These are phyloP conservation scores for Aphrophora alni DNA, from an alignment of 2,888 invertebrate genomes.

Conservation along the genomic window DNA sequence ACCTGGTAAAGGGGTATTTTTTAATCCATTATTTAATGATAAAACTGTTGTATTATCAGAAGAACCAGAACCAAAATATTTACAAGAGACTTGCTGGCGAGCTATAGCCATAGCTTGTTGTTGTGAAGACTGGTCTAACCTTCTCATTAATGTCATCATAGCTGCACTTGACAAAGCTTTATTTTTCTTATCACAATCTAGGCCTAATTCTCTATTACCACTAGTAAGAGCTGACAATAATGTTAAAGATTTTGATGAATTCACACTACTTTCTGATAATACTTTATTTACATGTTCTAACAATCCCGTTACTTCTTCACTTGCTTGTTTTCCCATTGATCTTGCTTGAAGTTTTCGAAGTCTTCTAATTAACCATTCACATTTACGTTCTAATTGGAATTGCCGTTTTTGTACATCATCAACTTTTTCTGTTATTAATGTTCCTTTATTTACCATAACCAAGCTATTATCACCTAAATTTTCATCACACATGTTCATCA, in stretches of 20 bases:
- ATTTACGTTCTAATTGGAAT: slow-evolving; percentile 69
- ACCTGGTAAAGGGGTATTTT: slow-evolving; percentile 37
- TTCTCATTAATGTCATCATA: slow-evolving; percentile 64
- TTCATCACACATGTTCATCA: slow-evolving; percentile 61
- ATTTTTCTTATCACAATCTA: slow-evolving; percentile 29
- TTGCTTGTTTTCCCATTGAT: slow-evolving; percentile 76
- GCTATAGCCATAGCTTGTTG: slow-evolving; percentile 57
- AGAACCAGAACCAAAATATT: slow-evolving; percentile 65
- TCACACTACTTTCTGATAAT: slow-evolving; percentile 34
- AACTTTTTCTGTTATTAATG: slow-evolving; percentile 61
- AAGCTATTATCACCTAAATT: slow-evolving; percentile 52
- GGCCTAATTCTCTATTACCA: slow-evolving; percentile 38
- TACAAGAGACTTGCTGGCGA: slow-evolving; percentile 55
- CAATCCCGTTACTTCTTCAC: slow-evolving; percentile 79
- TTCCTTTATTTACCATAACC: slow-evolving; percentile 52
- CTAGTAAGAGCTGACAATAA: slow-evolving; percentile 27
- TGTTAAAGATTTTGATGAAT: slow-evolving; percentile 24
- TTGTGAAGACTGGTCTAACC: slow-evolving; percentile 60
- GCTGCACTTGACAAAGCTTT: slow-evolving; percentile 55
- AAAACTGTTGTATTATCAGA: slow-evolving; percentile 52
- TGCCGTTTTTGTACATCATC: slow-evolving; percentile 63
- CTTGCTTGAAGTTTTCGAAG: slow-evolving; percentile 78
- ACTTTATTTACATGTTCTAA: slow-evolving; percentile 62
- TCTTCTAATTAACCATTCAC: slow-evolving; percentile 75
- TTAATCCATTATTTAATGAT: slow-evolving; percentile 41